Evolutionary conservation across 1,140 invertebrate species (phyloP), one percentile per base, ranked within the genome.

Genomic region (Drosophila sp.): DNA sequence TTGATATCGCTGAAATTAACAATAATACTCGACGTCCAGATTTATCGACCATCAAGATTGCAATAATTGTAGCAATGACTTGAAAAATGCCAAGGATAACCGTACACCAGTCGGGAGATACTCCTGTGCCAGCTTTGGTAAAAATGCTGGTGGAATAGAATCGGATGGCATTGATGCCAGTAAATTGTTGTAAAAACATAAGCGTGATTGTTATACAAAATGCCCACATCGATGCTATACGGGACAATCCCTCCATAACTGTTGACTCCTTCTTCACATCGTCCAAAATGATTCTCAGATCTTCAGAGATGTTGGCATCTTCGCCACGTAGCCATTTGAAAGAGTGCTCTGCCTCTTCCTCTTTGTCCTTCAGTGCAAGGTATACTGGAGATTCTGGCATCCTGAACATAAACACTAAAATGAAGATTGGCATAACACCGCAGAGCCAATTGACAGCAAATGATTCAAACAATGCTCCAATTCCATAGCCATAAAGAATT

Each of bases 51-150:
- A 96, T 71, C 38, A 94, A 57, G 0, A 94, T 92, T 9, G 95
- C 94, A 0, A 94, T 74, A n/a, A 94, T 89, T 25, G 95, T 96
- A 4, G 94, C 94, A 0, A 95, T 13, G 2, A 97, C 94, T 91
- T 96, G 95, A 11, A 97, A 94, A 6, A 93, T 81, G 0, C 95
- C 97, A 7, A 97, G 93, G 43, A 97, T 93, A 41, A 97, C 96
- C 0, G 96, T 94, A 0, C 93, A 93, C 1, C 93, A 89, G 75
- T 93, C 7, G 4, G 51, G 9, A 8, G 61, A 4, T 7, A 76
- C 1, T 13, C 50, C 36, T 9, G 38, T 7, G 1, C 62, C 62
- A 4, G 80, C 76, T 2, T 29, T 8, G 1, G 7, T 1, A 7
- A 90, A 90, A 0, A 90, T 89, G 5, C 41, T 16, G 0, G 89